These are phyloP conservation scores for Acanthochromis polyacanthus DNA, from an alignment of 2,113 vertebrate species.

Conservation along the genomic window DNA sequence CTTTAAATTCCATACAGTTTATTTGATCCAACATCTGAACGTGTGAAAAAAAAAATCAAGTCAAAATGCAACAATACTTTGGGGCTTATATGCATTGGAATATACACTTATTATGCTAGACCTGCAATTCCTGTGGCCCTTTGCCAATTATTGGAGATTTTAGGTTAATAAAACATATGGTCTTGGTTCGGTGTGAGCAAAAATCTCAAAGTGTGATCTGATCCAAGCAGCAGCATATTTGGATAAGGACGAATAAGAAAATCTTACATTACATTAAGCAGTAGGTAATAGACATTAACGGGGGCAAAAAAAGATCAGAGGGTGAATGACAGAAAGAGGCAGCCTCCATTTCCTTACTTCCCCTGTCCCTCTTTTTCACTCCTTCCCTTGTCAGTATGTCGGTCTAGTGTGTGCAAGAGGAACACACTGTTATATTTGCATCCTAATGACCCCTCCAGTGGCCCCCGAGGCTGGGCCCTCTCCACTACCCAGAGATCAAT, in stretches of 20 bases:
- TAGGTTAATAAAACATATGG: conserved; percentile 32
- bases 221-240: conserved; percentile 8
- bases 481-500: conserved; percentile 86
- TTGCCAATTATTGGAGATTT: conserved; percentile 16
- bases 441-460: conserved; percentile 85
- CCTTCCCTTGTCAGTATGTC: conserved; percentile 41
- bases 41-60: neutral
- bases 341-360: conserved; percentile 26
- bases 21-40: neutral
- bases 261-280: conserved; percentile 33
- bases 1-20: neutral
- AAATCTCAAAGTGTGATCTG: neutral
- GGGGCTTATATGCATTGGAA: neutral
- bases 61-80: conserved; percentile 9
- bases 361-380: conserved; percentile 35
- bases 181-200: neutral
- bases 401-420: conserved; percentile 54
- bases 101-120: neutral
- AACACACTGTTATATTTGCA: conserved; percentile 83
- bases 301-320: conserved; percentile 21
- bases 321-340: conserved; percentile 50
- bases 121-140: neutral
- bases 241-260: conserved; percentile 8
- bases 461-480: conserved; percentile 82
- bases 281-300: conserved; percentile 13